phyloP scores from a whole-genome alignment of 1,140 invertebrate species.

The Drosophila micromelanica region DNA sequence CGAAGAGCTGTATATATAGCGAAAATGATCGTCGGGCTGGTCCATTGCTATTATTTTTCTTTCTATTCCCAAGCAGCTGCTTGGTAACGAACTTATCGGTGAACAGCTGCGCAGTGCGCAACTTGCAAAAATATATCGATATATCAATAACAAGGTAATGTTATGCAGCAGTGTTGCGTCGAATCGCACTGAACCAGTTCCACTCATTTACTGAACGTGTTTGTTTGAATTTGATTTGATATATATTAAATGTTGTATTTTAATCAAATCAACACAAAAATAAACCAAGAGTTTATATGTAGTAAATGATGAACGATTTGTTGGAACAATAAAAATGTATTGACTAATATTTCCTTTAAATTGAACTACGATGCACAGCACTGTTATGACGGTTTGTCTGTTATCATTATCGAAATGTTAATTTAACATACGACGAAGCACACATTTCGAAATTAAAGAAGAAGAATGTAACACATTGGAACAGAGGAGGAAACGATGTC shows the following conservation, averaged over 20 bases:
- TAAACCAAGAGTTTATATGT: too few relatives aligned
- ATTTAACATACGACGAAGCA: slow-evolving; percentile 11
- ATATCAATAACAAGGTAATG: neutral
- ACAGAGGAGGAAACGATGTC: slow-evolving; percentile 41
- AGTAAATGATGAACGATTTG: too few relatives aligned
- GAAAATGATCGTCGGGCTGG: slow-evolving; percentile 89
- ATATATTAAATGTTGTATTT: too few relatives aligned
- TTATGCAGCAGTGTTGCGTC: neutral
- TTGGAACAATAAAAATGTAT: too few relatives aligned
- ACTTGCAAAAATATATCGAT: neutral
- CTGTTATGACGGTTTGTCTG: neutral
- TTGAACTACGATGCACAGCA: neutral
- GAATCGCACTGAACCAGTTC: too few relatives aligned
- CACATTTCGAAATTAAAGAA: neutral
- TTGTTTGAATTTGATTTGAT: too few relatives aligned
- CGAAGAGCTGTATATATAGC: slow-evolving; percentile 96
- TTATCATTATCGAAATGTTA: neutral
- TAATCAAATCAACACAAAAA: too few relatives aligned
- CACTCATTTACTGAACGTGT: too few relatives aligned
- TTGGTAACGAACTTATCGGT: slow-evolving; percentile 19
- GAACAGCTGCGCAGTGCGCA: slow-evolving; percentile 28
- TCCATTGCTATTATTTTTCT: slow-evolving; percentile 60
- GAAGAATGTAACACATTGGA: neutral
- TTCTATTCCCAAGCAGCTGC: slow-evolving; percentile 33
- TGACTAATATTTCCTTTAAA: too few relatives aligned